Conservation (phyloP, 1,140 invertebrate species). For the Ips typographus region DNA sequence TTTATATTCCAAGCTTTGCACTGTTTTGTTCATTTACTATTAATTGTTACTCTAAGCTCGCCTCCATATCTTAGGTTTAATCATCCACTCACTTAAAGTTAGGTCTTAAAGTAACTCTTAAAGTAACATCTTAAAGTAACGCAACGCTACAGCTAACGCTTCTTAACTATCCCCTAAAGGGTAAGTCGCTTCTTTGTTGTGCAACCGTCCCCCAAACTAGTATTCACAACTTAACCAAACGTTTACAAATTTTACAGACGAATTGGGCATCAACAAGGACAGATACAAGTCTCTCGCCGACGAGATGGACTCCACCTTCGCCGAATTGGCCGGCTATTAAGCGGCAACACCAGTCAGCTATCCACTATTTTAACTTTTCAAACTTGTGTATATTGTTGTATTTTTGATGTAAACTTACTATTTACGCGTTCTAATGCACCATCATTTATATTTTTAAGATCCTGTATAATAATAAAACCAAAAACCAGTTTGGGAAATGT, state of each 20-base stretch:
- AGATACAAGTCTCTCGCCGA: slow-evolving; percentile 95
- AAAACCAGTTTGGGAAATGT: slow-evolving; percentile 26
- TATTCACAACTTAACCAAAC: background rate
- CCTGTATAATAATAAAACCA: slow-evolving; percentile 26
- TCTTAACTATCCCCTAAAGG: no score
- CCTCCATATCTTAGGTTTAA: no score
- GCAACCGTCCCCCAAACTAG: no score
- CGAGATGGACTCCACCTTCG: slow-evolving; percentile 97
- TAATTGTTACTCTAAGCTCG: background rate
- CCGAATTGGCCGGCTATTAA: slow-evolving; percentile 89
- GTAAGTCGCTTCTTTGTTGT: no score
- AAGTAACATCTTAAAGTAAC: no score
- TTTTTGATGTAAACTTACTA: slow-evolving; percentile 35
- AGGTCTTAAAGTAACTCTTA: no score
- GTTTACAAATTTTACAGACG: slow-evolving; percentile 62
- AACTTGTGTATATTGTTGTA: slow-evolving; percentile 37
- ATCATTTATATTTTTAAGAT: slow-evolving; percentile 32
- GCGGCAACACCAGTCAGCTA: slow-evolving; percentile 12
- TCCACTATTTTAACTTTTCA: slow-evolving; percentile 16
- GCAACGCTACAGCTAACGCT: no score
- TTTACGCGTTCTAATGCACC: slow-evolving; percentile 34
- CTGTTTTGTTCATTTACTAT: background rate
- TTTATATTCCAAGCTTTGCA: slow-evolving; percentile 15
- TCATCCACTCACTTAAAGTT: no score
- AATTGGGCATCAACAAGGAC: slow-evolving; percentile 98